Base-by-base conservation (phyloP, 1,140 invertebrate species). In the Drosophila tristis region DNA sequence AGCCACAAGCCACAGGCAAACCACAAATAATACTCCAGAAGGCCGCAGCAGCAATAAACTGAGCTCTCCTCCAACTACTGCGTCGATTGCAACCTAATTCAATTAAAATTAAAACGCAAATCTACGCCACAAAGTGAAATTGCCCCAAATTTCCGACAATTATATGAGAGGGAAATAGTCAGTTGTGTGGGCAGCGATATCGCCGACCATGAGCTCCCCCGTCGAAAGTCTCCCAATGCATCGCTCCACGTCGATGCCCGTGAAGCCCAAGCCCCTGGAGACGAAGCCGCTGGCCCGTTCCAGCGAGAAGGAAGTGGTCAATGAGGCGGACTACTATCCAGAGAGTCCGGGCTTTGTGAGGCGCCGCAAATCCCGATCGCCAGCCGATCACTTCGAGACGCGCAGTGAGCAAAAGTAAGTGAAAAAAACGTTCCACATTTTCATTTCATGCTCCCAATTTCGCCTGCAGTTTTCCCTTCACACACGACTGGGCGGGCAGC, bases 31-130 rank as follows among this genome's bases (percentile, higher is more conserved):
- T 67, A 73, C 56, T 66, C 60, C 65, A 75, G 64, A 26, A 29
- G 26, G n/a, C 26, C 1, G 26, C 5, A 6, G 26, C 26, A 29
- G 26, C 5, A 6, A 7, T 7, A 6, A 29, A 9, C 31, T 31
- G 44, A 61, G 50, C 47, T 57, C 45, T 60, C 39, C 54, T 54
- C 74, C 31, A 48, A n/a, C 48, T 61, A 23, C 58, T 31, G 45
- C 25, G 44, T 26, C 44, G 54, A 58, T 50, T 80, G 75, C 79
- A 84, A 78, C 70, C 62, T 90, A 87, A 87, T 87, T 87, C 75
- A 87, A 87, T 87, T 87, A 82, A 87, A 87, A 82, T 87, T 87
- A 82, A 87, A 87, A 82, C 84, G 84, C 71, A 86, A 74, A 87
- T 86, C 77, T 86, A 85, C 73, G 63, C 67, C 45, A 64, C 62